Conservation (phyloP, 2,888 invertebrate genomes). For the Notodonta ziczac region DNA sequence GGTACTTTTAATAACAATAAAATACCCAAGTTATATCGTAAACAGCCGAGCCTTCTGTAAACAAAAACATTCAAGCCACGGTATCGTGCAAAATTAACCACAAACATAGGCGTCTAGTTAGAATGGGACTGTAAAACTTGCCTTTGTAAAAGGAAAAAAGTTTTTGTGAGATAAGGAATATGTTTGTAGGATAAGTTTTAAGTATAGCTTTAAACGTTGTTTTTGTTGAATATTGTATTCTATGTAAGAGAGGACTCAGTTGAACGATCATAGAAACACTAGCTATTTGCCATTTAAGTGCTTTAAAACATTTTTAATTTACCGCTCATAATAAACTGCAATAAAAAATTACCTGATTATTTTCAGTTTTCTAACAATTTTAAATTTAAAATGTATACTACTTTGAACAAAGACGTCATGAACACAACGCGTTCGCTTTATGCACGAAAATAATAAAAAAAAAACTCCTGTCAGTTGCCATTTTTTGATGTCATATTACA, state of each 20-base stretch:
- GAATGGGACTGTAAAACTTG: conserved; percentile 8
- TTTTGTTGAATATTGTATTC: conserved; percentile 4
- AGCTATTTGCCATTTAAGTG: neutral
- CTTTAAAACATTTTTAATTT: neutral
- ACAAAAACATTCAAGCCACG: conserved; percentile 54
- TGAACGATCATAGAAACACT: neutral
- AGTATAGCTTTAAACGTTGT: neutral
- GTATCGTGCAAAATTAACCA: conserved; percentile 59
- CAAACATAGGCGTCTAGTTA: conserved; percentile 27
- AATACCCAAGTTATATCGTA: conserved; percentile 64
- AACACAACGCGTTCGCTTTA: too few relatives aligned
- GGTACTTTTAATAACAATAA: conserved; percentile 63
- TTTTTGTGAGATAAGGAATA: conserved; percentile 4
- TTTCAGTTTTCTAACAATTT: neutral
- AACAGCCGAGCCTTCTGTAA: conserved; percentile 56
- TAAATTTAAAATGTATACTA: neutral
- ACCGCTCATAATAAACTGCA: neutral
- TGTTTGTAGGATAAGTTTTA: conserved; percentile 4
- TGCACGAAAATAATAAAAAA: too few relatives aligned
- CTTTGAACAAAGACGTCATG: too few relatives aligned
- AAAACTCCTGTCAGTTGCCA: neutral
- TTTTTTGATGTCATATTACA: neutral
- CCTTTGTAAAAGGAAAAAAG: conserved; percentile 1
- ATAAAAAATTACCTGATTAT: neutral
- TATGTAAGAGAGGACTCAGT: neutral